A percentile compares a stretch with the other conserved stretches of the same genome.
Evolutionary conservation across 2,113 vertebrate genomes (phyloP).

Genomic region (Ophiodon elongatus): DNA sequence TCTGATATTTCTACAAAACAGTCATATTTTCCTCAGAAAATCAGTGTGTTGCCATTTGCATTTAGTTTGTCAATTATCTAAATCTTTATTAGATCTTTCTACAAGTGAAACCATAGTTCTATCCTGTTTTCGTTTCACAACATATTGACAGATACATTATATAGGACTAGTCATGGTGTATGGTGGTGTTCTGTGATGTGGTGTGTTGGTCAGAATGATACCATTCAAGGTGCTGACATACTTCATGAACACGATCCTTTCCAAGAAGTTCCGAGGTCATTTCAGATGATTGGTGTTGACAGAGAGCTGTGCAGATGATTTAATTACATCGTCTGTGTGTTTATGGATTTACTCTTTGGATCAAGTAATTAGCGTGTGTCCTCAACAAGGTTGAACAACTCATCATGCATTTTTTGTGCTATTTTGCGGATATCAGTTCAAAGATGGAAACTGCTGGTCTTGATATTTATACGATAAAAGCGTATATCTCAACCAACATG

Average conservation of each 20-base stretch:
- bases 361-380: conserved; percentile 65
- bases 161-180: neutral
- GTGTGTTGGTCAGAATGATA: neutral
- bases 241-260: conserved; percentile 36
- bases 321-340: conserved; percentile 71
- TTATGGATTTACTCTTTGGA: conserved; percentile 75
- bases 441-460: conserved; percentile 6
- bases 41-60: neutral
- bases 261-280: conserved; percentile 72
- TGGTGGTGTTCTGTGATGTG: neutral
- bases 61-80: neutral
- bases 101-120: neutral
- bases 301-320: conserved; percentile 59
- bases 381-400: conserved; percentile 72
- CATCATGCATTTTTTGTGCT: conserved; percentile 25
- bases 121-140: neutral
- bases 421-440: conserved; percentile 9
- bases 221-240: conserved; percentile 29
- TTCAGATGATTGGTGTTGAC: conserved; percentile 72
- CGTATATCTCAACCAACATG: neutral
- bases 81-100: neutral
- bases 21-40: conserved; percentile 13
- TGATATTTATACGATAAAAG: neutral
- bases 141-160: neutral
- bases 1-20: neutral